These are phyloP conservation scores for Coracopsis vasa DNA, from an alignment of 2,113 vertebrate genomes.

Conservation along the genomic window DNA sequence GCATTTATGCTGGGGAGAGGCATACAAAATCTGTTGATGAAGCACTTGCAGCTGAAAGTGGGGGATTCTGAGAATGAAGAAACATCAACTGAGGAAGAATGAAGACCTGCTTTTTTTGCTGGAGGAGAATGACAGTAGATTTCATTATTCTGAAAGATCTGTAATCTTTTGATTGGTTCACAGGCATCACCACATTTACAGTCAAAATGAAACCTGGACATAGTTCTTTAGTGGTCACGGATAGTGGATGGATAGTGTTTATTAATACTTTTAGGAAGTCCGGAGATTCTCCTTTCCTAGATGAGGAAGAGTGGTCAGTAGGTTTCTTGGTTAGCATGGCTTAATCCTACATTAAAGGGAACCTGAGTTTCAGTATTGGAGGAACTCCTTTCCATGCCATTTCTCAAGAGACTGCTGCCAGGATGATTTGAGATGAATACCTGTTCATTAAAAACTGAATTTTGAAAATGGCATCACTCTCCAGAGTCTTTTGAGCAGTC, in stretches of 20 bases:
- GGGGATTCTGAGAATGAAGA: neutral
- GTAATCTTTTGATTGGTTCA: neutral
- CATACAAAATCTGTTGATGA: slow-evolving; percentile 6
- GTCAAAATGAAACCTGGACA: neutral
- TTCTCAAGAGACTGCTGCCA: neutral
- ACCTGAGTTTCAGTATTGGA: neutral
- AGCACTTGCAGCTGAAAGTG: neutral
- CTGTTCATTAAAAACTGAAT: neutral
- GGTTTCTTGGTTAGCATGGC: neutral
- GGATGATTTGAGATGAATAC: neutral
- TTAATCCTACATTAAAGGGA: neutral
- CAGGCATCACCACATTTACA: neutral
- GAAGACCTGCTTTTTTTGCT: neutral
- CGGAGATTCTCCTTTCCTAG: neutral
- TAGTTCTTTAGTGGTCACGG: neutral
- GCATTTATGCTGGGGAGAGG: slow-evolving; percentile 74
- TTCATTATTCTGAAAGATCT: neutral
- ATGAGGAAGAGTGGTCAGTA: neutral
- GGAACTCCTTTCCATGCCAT: neutral
- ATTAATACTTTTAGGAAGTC: neutral
- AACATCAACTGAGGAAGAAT: neutral
- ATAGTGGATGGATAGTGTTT: neutral
- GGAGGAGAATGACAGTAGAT: neutral
- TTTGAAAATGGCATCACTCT: neutral
- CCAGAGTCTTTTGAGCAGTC: neutral